A percentile compares a stretch with the other conserved stretches of the same genome.
Conservation (phyloP, 1,140 invertebrate genomes). For the Lepidurus arcticus region DNA sequence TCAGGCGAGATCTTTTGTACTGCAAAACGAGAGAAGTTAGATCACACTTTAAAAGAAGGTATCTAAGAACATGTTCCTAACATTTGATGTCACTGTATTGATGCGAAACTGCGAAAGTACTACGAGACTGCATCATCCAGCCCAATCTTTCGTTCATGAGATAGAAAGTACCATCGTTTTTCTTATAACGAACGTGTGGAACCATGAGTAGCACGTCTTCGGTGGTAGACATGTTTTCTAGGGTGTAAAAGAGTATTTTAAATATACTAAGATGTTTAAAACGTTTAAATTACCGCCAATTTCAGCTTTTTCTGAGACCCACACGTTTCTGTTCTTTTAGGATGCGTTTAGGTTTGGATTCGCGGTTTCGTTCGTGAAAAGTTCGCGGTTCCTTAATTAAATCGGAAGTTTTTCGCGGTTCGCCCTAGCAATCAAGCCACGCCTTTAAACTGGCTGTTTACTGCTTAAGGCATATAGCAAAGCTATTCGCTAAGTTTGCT, state of each 20-base stretch:
- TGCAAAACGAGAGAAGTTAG: constrained; percentile 46
- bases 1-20: constrained; percentile 98
- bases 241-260: constrained; percentile 13
- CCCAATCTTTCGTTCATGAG: constrained; percentile 91
- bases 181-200: constrained; percentile 87
- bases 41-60: constrained; percentile 32
- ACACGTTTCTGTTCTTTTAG: neutral
- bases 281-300: neutral
- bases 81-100: constrained; percentile 94
- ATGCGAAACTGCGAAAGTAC: constrained; percentile 85
- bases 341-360: neutral
- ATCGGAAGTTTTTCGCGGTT: neutral
- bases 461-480: too few relatives aligned
- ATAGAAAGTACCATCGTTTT: constrained; percentile 91
- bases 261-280: neutral
- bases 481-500: too few relatives aligned
- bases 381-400: neutral
- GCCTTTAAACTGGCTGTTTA: too few relatives aligned
- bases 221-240: constrained; percentile 66
- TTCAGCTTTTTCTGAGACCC: neutral
- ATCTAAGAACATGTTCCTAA: constrained; percentile 48
- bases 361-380: neutral
- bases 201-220: constrained; percentile 93
- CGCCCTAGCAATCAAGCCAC: neutral
- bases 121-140: constrained; percentile 82